These are phyloP conservation scores for Puntigrus tetrazona DNA, from an alignment of 2,113 vertebrate species.

Conservation along the genomic window DNA sequence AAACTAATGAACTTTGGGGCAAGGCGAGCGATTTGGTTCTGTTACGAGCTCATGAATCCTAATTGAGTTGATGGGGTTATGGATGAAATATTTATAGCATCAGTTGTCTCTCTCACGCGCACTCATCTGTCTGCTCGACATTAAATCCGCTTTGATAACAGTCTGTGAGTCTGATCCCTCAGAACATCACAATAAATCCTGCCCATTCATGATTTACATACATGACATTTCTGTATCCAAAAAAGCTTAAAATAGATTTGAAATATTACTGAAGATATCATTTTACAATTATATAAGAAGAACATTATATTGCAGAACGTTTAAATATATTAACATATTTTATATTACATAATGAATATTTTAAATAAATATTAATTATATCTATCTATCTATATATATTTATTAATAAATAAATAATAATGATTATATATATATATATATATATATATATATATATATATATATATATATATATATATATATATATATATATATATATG, in stretches of 20 bases:
- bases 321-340: background rate
- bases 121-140: conserved; percentile 22
- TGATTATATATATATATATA: background rate
- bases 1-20: background rate
- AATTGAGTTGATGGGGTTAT: conserved; percentile 27
- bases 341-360: background rate
- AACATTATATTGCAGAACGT: background rate
- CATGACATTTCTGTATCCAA: background rate
- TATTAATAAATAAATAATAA: too few relatives aligned
- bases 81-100: conserved; percentile 41
- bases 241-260: background rate
- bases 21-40: background rate
- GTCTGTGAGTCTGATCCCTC: conserved; percentile 6
- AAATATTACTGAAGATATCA: background rate
- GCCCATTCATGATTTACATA: background rate
- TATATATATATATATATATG: background rate
- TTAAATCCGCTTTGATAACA: conserved; percentile 1
- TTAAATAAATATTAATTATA: background rate
- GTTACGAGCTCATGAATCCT: conserved; percentile 13
- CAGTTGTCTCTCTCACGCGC: conserved; percentile 7
- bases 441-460: background rate
- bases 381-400: background rate
- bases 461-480: background rate
- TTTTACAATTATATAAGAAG: background rate
- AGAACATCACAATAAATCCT: background rate